Conservation (phyloP, 2,113 vertebrate genomes). For the Serinus canaria region DNA sequence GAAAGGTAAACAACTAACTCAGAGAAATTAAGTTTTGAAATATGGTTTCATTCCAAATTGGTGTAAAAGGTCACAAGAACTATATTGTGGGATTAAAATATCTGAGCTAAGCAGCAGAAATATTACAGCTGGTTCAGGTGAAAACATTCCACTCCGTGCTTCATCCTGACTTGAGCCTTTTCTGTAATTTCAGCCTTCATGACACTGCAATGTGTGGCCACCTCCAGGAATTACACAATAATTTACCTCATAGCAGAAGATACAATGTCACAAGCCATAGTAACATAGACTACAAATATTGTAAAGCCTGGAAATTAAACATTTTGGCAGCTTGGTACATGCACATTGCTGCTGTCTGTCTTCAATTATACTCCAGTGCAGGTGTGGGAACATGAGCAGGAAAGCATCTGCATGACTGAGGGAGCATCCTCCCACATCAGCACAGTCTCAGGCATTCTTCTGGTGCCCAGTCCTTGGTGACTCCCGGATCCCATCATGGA, state of each 20-base stretch:
- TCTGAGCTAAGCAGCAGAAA: not conserved
- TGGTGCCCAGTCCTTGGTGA: fast-evolving
- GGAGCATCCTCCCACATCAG: not conserved
- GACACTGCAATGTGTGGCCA: not conserved
- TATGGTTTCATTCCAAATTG: fast-evolving
- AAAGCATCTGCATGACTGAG: not conserved
- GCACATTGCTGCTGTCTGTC: fast-evolving
- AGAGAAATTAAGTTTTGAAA: not conserved
- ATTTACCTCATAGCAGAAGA: not conserved
- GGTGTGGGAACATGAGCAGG: too few relatives aligned
- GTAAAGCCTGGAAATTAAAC: not conserved
- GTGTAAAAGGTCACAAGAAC: not conserved
- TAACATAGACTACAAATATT: not conserved
- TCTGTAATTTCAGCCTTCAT: not conserved
- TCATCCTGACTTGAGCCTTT: not conserved
- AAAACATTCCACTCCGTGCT: not conserved
- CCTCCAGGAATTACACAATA: not conserved
- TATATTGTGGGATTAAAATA: not conserved
- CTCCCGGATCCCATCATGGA: fast-evolving
- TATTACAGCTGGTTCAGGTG: not conserved
- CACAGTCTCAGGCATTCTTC: not conserved
- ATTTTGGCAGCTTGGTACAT: not conserved
- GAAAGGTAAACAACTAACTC: not conserved
- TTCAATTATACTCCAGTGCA: not conserved
- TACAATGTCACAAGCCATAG: not conserved